These are phyloP conservation scores for Meteorus cinctellus DNA, from an alignment of 2,888 invertebrate species.

Conservation along the genomic window DNA sequence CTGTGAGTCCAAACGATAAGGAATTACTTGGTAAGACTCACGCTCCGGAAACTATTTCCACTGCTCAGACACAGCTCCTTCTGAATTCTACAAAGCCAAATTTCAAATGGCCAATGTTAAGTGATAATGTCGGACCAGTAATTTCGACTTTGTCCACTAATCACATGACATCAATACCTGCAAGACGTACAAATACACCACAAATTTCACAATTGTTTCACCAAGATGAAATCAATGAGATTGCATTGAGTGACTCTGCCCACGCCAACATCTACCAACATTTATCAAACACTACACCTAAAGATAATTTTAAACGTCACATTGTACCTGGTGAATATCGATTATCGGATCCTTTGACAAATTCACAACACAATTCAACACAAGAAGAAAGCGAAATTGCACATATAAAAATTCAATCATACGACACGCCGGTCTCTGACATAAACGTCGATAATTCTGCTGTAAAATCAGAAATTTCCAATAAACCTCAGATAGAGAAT, in stretches of 20 bases:
- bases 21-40: neutral
- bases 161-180: neutral
- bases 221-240: neutral
- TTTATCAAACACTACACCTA: neutral
- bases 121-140: neutral
- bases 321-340: neutral
- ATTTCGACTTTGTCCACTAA: conserved; percentile 9
- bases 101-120: neutral
- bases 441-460: neutral
- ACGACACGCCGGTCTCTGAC: neutral
- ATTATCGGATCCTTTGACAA: conserved; percentile 16
- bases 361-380: neutral
- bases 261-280: no score
- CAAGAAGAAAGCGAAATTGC: neutral
- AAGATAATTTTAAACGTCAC: neutral
- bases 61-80: neutral
- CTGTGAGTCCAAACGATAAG: neutral
- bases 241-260: neutral
- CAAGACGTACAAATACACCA: no score
- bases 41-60: neutral
- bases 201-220: neutral
- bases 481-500: neutral
- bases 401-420: conserved; percentile 27
- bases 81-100: neutral
- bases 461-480: conserved; percentile 4